phyloP scores from a whole-genome alignment of 2,888 invertebrate species.

The Latrodectus elegans region DNA sequence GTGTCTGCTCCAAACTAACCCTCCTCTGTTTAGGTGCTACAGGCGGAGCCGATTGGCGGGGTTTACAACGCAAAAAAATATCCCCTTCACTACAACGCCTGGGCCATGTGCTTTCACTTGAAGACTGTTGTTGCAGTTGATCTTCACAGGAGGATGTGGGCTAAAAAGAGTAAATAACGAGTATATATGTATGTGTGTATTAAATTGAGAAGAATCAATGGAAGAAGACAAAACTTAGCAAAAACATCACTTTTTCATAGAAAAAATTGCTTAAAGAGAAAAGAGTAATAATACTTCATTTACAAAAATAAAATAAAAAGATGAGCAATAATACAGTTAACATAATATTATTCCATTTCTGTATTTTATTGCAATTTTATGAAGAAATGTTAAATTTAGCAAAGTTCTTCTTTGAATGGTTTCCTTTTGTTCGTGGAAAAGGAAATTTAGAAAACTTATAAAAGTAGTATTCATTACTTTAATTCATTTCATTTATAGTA shows the following conservation, averaged over 20 bases:
- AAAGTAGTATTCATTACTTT: too few relatives aligned
- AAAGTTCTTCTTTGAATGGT: too few relatives aligned
- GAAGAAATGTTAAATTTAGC: too few relatives aligned
- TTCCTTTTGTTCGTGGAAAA: too few relatives aligned
- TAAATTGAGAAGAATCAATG: neutral
- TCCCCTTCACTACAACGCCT: conserved; percentile 56
- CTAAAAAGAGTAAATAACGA: neutral
- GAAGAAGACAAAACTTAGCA: neutral
- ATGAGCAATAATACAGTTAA: too few relatives aligned
- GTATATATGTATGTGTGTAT: neutral
- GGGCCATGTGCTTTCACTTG: neutral
- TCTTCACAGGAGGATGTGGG: neutral
- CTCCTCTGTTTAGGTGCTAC: conserved; percentile 36
- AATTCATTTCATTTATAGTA: too few relatives aligned
- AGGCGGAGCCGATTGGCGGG: conserved; percentile 16
- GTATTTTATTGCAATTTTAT: too few relatives aligned
- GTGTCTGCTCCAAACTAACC: conserved; percentile 37
- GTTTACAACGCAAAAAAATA: conserved; percentile 28
- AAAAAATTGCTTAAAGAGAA: neutral
- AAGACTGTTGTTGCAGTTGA: neutral
- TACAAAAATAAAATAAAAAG: too few relatives aligned
- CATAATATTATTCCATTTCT: too few relatives aligned
- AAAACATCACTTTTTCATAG: neutral
- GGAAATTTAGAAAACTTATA: too few relatives aligned
- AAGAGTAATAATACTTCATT: too few relatives aligned